A percentile compares a stretch with the other conserved stretches of the same genome.
phyloP scores from a whole-genome alignment of 2,113 vertebrate species.

The Nyctibius bracteatus region DNA sequence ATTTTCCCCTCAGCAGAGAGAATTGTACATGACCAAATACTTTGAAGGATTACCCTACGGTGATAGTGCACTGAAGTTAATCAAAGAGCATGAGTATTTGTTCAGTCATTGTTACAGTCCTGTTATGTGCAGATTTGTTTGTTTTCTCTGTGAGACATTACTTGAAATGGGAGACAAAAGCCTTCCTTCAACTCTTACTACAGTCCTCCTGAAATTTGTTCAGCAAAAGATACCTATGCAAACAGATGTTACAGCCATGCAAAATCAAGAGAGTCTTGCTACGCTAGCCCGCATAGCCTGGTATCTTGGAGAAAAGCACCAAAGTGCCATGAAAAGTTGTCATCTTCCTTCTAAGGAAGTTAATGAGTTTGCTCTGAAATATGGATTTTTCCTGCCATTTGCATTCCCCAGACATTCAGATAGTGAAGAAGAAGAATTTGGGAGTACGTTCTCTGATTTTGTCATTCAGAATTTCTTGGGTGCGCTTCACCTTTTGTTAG shows the following conservation, averaged over 20 bases:
- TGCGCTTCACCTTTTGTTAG: slow-evolving; percentile 77
- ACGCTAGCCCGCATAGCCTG: slow-evolving; percentile 80
- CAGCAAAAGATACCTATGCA: slow-evolving; percentile 11
- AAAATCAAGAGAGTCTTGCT: slow-evolving; percentile 42
- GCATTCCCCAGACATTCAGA: slow-evolving; percentile 7
- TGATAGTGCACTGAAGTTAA: slow-evolving; percentile 49
- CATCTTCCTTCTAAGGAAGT: slow-evolving; percentile 36
- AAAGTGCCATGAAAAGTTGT: slow-evolving; percentile 36
- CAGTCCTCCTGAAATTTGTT: slow-evolving; percentile 74
- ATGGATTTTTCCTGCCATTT: slow-evolving; percentile 60
- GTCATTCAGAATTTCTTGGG: slow-evolving; percentile 84
- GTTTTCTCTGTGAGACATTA: slow-evolving; percentile 71
- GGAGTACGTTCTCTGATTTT: slow-evolving; percentile 75
- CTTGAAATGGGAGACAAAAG: neutral
- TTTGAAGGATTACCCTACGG: slow-evolving; percentile 57
- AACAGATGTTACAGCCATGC: neutral
- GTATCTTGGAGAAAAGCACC: slow-evolving; percentile 76
- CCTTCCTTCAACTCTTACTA: slow-evolving; percentile 83
- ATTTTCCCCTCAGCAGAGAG: slow-evolving; percentile 77
- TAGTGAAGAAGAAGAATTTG: neutral
- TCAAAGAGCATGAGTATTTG: slow-evolving; percentile 71
- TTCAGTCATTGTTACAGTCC: slow-evolving; percentile 83
- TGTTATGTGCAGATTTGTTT: slow-evolving; percentile 78
- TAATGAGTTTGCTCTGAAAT: slow-evolving; percentile 72
- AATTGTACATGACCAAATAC: slow-evolving; percentile 75